Percentiles rank a stretch among this genome's conserved stretches.
Evolutionary conservation across 2,888 invertebrate species (phyloP).

Genomic region (Synergus japonicus): DNA sequence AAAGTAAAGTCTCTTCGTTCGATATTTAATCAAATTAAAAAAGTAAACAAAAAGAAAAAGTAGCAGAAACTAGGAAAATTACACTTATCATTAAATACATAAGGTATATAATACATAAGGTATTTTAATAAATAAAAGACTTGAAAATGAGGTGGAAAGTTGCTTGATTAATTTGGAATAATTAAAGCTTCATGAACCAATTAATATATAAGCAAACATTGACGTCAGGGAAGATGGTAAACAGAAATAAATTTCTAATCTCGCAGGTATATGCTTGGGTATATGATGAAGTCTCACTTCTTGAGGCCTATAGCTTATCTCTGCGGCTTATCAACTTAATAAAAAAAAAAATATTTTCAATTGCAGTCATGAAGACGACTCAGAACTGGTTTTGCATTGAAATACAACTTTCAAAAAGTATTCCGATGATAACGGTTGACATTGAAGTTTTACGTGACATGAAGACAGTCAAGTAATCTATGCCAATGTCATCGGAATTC

Average conservation of each 20-base stretch:
- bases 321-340: neutral
- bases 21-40: too few relatives aligned
- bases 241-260: slow-evolving; percentile 20
- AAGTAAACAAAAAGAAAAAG: neutral
- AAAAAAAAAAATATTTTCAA: slow-evolving; percentile 22
- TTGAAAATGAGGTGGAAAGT: neutral
- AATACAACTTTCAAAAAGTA: slow-evolving; percentile 6
- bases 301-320: slow-evolving; percentile 6
- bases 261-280: neutral
- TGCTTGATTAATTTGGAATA: neutral
- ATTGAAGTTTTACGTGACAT: slow-evolving; percentile 48
- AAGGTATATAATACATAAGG: neutral
- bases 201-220: slow-evolving; percentile 30
- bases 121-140: neutral
- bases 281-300: neutral
- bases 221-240: slow-evolving; percentile 23
- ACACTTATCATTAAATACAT: neutral
- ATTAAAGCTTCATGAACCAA: slow-evolving; percentile 8
- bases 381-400: slow-evolving; percentile 31
- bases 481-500: slow-evolving; percentile 34
- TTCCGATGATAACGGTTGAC: slow-evolving; percentile 48
- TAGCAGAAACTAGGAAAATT: neutral
- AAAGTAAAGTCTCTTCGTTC: neutral
- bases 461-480: slow-evolving; percentile 41
- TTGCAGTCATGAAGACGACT: slow-evolving; percentile 13